phyloP scores from a whole-genome alignment of 2,888 invertebrate genomes.

The Orthonevra nobilis region DNA sequence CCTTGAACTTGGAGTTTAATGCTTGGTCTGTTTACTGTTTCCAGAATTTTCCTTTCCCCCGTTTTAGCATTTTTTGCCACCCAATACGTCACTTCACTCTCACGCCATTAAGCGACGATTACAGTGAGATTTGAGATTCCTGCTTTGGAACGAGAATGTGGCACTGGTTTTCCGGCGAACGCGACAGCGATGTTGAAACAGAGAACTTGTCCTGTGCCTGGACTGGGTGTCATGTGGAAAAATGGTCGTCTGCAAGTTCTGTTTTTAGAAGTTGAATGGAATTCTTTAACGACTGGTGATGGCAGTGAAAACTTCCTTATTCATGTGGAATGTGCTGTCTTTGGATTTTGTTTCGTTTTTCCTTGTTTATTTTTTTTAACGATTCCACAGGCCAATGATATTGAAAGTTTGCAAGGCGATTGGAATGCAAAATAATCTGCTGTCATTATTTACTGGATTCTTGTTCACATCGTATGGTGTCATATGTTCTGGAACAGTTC shows the following conservation, averaged over 20 bases:
- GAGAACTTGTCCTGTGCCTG: constrained; percentile 30
- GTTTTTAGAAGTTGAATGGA: constrained; percentile 65
- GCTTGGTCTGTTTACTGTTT: constrained; percentile 26
- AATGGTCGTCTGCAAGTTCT: constrained; percentile 54
- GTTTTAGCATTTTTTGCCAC: constrained; percentile 14
- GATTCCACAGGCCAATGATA: constrained; percentile 31
- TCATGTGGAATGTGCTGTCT: constrained; percentile 46
- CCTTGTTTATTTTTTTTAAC: background rate
- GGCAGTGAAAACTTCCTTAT: constrained; percentile 54
- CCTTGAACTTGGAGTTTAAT: constrained; percentile 49
- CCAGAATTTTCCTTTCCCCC: constrained; percentile 29
- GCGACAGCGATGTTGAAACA: constrained; percentile 8
- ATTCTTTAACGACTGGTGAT: constrained; percentile 40
- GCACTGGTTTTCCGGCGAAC: constrained; percentile 45
- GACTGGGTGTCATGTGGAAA: constrained; percentile 50
- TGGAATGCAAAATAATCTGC: no score
- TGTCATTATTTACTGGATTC: no score
- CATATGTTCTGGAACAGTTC: no score
- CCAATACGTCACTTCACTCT: constrained; percentile 59
- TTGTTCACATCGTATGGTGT: no score
- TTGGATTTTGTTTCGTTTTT: constrained; percentile 27
- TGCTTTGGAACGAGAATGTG: constrained; percentile 58
- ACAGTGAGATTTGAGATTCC: constrained; percentile 31
- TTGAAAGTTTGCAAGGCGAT: no score
- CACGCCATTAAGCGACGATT: constrained; percentile 48